These are phyloP conservation scores for Cheilosia soror DNA, from an alignment of 2,888 invertebrate genomes.

Conservation along the genomic window DNA sequence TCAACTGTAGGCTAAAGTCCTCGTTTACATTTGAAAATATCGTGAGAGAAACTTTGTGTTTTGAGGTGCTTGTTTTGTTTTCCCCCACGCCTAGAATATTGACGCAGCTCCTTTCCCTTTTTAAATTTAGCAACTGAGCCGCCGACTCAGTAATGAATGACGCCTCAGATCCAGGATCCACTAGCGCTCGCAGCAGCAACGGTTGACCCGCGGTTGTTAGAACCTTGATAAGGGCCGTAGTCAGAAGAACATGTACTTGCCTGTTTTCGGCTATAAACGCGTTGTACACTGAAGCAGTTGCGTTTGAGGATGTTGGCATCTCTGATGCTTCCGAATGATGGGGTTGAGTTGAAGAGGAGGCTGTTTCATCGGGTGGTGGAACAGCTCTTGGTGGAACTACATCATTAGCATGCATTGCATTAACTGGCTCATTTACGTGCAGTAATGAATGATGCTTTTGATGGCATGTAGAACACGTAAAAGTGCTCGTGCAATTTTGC, in stretches of 20 bases:
- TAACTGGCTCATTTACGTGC: conserved; percentile 2
- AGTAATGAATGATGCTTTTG: conserved; percentile 13
- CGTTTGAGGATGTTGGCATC: neutral
- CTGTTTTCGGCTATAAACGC: conserved; percentile 26
- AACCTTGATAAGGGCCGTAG: neutral
- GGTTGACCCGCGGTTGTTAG: neutral
- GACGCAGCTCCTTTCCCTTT: neutral
- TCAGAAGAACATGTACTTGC: neutral
- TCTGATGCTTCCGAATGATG: neutral
- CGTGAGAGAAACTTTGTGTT: neutral
- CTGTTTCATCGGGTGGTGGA: neutral
- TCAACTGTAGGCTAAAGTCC: neutral
- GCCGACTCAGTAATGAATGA: neutral
- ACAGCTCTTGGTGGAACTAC: neutral
- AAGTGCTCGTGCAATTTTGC: neutral
- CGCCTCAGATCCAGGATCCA: conserved; percentile 23
- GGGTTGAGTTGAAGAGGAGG: neutral
- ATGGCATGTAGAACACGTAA: neutral
- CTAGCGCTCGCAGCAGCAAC: conserved; percentile 17
- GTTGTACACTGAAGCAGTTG: neutral
- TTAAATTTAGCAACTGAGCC: neutral
- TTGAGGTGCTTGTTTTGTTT: neutral
- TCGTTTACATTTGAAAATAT: neutral
- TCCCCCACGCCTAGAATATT: neutral
- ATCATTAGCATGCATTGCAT: neutral